A percentile compares a stretch with the other conserved stretches of the same genome.
Evolutionary conservation across 1,140 invertebrate genomes (phyloP).

Genomic region (Luehdorfia chinensis): DNA sequence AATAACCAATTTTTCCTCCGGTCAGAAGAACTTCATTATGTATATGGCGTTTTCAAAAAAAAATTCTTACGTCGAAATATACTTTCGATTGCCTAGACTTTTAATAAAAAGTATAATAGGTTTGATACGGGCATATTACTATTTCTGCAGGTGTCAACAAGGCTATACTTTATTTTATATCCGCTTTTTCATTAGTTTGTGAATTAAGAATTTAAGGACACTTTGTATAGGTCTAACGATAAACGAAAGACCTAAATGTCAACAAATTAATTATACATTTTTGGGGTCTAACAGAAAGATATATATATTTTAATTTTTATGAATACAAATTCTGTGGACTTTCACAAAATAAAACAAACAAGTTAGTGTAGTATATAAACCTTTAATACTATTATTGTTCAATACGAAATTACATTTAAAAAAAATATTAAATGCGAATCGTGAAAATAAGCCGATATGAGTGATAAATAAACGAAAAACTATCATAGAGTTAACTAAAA

Average conservation of each 20-base stretch:
- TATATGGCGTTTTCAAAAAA: no score
- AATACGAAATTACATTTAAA: constrained; percentile 41
- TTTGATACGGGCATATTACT: no score
- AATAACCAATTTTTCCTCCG: no score
- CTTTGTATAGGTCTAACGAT: not conserved
- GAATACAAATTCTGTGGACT: not conserved
- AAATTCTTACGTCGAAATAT: no score
- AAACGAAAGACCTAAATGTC: not conserved
- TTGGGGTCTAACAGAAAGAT: no score
- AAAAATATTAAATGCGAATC: constrained; percentile 53
- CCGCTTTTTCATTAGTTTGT: no score
- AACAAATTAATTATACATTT: not conserved
- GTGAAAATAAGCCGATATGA: constrained; percentile 33
- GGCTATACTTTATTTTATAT: no score
- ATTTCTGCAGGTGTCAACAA: no score
- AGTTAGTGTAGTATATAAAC: constrained; percentile 45
- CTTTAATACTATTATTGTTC: constrained; percentile 66
- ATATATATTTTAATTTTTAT: no score
- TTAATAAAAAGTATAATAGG: no score
- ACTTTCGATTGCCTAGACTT: no score
- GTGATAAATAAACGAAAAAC: constrained; percentile 45
- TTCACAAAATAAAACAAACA: constrained; percentile 28
- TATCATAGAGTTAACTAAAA: constrained; percentile 18
- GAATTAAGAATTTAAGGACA: not conserved
- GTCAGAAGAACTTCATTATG: no score